Conservation (phyloP, 1,140 invertebrate genomes). For the honey bee (Apis mellifera) region DNA sequence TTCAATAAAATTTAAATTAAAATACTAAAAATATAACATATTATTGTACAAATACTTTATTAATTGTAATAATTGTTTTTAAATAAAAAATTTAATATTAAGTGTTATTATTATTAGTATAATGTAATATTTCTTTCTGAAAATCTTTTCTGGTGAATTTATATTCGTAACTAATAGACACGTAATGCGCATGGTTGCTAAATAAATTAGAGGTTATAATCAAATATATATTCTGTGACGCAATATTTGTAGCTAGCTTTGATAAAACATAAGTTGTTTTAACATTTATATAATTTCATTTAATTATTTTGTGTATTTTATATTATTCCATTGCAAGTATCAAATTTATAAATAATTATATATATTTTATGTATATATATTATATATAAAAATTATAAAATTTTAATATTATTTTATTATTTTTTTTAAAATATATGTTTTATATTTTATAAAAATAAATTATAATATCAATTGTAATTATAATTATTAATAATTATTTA, state of each 20-base stretch:
- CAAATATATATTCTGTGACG: not conserved
- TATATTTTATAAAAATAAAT: too few relatives aligned
- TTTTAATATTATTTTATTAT: too few relatives aligned
- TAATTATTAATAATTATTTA: not conserved
- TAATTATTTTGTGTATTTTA: not conserved
- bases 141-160: not conserved
- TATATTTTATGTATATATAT: not conserved
- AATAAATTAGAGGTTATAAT: not conserved
- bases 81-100: not conserved
- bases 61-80: too few relatives aligned
- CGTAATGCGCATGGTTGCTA: not conserved
- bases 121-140: not conserved
- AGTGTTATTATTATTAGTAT: not conserved
- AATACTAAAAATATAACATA: too few relatives aligned
- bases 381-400: not conserved
- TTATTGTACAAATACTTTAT: too few relatives aligned
- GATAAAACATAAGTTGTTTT: not conserved
- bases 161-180: too few relatives aligned
- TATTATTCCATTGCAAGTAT: not conserved
- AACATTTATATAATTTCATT: not conserved
- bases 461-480: not conserved
- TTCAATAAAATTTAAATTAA: too few relatives aligned
- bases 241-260: not conserved
- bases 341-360: not conserved
- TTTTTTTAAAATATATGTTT: too few relatives aligned